phyloP scores from a whole-genome alignment of 2,888 invertebrate genomes.

The Dromius quadrimaculatus region DNA sequence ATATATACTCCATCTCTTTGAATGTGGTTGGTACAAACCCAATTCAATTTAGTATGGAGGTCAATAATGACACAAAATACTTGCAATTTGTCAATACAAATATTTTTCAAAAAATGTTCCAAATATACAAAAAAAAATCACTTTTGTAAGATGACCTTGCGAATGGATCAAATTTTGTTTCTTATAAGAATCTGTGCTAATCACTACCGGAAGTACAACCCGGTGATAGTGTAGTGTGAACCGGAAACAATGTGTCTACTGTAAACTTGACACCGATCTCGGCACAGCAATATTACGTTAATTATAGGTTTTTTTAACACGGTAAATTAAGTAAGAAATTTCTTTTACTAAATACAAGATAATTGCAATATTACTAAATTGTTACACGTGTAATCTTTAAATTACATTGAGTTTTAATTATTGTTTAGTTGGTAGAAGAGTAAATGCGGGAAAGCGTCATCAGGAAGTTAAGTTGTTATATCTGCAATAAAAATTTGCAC shows the following conservation, averaged over 20 bases:
- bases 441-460: no score
- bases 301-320: slow-evolving; percentile 35
- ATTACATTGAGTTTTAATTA: slow-evolving; percentile 4
- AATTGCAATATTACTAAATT: slow-evolving; percentile 15
- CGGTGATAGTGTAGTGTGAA: slow-evolving; percentile 44
- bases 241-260: slow-evolving; percentile 36
- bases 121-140: no score
- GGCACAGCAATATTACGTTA: slow-evolving; percentile 31
- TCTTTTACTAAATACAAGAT: slow-evolving; percentile 1
- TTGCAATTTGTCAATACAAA: no score
- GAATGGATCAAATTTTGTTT: no score
- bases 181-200: slow-evolving; percentile 27
- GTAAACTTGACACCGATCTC: slow-evolving; percentile 41
- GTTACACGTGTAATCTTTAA: slow-evolving; percentile 23
- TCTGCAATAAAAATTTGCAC: no score
- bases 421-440: background rate
- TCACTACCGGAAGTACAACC: slow-evolving; percentile 34
- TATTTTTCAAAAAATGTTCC: no score
- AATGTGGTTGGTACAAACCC: no score
- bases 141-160: no score
- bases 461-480: no score
- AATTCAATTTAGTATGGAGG: no score
- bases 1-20: no score
- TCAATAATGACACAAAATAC: no score
- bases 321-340: background rate